A percentile compares a stretch with the other conserved stretches of the same genome.
phyloP scores from a whole-genome alignment of 2,113 vertebrate species.

The Speoplatyrhinus poulsoni region DNA sequence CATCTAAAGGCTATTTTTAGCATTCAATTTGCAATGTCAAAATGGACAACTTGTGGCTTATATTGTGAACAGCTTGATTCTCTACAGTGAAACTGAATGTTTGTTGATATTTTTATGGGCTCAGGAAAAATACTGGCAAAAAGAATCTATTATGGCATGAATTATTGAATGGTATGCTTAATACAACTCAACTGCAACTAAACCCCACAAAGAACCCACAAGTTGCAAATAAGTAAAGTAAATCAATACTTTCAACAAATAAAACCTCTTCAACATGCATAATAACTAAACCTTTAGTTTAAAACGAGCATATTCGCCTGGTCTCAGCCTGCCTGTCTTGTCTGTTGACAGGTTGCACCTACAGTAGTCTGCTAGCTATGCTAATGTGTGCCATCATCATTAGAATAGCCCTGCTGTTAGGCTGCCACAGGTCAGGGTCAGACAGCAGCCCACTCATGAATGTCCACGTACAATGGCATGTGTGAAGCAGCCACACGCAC shows the following conservation, averaged over 20 bases:
- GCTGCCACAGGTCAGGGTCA: slow-evolving; percentile 11
- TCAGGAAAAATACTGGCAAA: no score
- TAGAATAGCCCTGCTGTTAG: slow-evolving; percentile 43
- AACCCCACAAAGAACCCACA: not conserved
- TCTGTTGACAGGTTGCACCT: slow-evolving; percentile 5
- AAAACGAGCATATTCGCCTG: not conserved
- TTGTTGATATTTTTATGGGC: no score
- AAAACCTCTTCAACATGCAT: not conserved
- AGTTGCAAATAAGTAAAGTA: not conserved
- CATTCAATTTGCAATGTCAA: not conserved
- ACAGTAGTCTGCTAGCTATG: slow-evolving; percentile 51
- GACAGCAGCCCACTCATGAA: not conserved
- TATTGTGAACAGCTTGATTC: no score
- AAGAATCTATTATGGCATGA: no score
- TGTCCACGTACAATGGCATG: not conserved
- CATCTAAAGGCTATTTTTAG: not conserved
- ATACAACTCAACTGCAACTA: not conserved
- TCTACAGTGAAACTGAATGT: no score
- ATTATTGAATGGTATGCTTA: no score
- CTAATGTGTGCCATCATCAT: slow-evolving; percentile 37
- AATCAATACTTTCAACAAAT: no score
- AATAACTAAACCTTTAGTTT: not conserved
- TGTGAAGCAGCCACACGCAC: not conserved
- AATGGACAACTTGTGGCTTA: no score
- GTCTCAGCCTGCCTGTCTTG: not conserved